Conservation (phyloP, 2,888 invertebrate species). For the Polydrusus pterygomalis region DNA sequence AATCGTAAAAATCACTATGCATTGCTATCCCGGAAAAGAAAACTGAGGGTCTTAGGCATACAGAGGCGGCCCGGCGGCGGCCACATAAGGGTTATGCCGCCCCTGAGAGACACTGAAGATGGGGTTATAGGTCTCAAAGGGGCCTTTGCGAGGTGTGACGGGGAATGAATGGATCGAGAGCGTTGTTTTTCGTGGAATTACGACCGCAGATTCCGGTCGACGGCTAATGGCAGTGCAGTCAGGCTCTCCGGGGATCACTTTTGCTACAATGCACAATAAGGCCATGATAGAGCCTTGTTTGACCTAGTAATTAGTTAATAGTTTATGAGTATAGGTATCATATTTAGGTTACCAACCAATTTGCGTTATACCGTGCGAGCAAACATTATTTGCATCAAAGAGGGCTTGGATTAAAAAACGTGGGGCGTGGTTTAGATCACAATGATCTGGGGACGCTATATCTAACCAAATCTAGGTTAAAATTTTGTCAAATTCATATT, state of each 20-base stretch:
- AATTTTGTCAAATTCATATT: too few species aligned
- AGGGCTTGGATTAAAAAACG: too few species aligned
- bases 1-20: constrained; percentile 74
- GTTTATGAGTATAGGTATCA: not conserved
- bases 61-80: constrained; percentile 46
- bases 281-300: constrained; percentile 12
- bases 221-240: constrained; percentile 72
- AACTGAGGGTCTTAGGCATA: constrained; percentile 43
- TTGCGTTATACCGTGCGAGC: too few species aligned
- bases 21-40: constrained; percentile 65
- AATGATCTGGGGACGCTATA: too few species aligned
- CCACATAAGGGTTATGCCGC: constrained; percentile 72
- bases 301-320: constrained; percentile 23
- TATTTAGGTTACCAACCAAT: not conserved
- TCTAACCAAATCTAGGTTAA: too few species aligned
- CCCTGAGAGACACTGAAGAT: constrained; percentile 73
- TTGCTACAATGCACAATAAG: constrained; percentile 72
- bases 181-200: constrained; percentile 68
- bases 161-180: constrained; percentile 68
- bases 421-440: too few species aligned
- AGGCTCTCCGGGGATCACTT: constrained; percentile 67
- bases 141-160: constrained; percentile 70
- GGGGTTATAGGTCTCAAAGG: constrained; percentile 77
- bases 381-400: too few species aligned
- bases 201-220: constrained; percentile 67